Evolutionary conservation across 2,888 invertebrate genomes (phyloP).

Genomic region (Apamea monoglypha): DNA sequence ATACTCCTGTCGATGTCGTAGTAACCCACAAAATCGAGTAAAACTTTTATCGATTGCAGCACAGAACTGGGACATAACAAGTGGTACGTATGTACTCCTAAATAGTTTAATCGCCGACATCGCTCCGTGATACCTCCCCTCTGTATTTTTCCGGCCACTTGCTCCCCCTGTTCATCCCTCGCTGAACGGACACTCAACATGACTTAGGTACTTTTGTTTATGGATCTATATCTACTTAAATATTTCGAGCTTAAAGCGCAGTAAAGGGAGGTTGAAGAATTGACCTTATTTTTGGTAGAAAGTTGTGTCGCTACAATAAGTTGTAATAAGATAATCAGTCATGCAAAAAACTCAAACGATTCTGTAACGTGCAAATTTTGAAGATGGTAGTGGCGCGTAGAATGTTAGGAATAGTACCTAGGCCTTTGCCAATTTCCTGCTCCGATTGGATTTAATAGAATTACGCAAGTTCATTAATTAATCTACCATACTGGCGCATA

Average conservation of each 20-base stretch:
- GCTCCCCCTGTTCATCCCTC: conserved; percentile 71
- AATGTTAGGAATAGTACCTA: background rate
- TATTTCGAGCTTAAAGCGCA: conserved; percentile 39
- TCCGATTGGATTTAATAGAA: background rate
- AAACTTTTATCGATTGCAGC: conserved; percentile 61
- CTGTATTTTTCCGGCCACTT: conserved; percentile 77
- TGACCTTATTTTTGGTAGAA: conserved; percentile 21
- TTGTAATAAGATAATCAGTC: background rate
- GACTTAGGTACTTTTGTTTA: conserved; percentile 63
- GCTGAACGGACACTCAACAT: conserved; percentile 62
- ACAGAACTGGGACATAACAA: conserved; percentile 65
- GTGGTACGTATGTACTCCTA: conserved; percentile 62
- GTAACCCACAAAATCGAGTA: conserved; percentile 42
- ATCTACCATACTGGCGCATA: background rate
- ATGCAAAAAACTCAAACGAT: background rate
- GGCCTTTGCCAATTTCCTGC: background rate
- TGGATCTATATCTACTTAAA: conserved; percentile 47
- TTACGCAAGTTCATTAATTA: background rate
- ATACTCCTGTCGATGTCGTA: background rate
- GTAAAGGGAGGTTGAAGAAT: conserved; percentile 22
- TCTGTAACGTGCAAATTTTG: background rate
- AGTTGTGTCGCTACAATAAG: background rate
- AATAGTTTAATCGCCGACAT: conserved; percentile 71
- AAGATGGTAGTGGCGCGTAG: background rate
- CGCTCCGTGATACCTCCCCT: conserved; percentile 71